Percentiles rank a stretch among this genome's conserved stretches.
Evolutionary conservation across 2,113 vertebrate species (phyloP).

Genomic region (Apodemus sylvaticus): DNA sequence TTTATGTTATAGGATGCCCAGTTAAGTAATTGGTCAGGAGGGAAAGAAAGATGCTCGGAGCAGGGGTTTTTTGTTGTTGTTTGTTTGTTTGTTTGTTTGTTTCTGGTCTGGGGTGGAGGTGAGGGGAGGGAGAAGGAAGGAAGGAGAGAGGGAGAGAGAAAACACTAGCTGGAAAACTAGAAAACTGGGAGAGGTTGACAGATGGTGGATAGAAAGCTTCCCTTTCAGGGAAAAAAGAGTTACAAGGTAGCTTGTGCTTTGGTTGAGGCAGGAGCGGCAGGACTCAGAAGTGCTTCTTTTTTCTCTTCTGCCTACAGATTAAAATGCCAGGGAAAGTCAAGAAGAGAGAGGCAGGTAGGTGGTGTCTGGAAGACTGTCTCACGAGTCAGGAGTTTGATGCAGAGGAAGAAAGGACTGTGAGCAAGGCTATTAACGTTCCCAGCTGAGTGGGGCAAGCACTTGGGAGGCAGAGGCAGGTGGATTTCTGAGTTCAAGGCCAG

Average conservation of each 20-base stretch:
- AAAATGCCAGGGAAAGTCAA: neutral
- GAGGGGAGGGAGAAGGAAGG: neutral
- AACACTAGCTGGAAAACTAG: no score
- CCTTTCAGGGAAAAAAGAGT: neutral
- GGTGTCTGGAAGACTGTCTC: neutral
- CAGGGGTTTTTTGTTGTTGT: constrained; percentile 27
- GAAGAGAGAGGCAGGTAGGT: neutral
- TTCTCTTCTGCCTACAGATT: neutral
- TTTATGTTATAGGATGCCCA: constrained; percentile 50
- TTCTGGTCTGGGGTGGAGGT: neutral
- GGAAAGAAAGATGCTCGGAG: constrained; percentile 32
- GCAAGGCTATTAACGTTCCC: no score
- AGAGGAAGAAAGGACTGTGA: no score
- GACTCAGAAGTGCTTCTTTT: neutral
- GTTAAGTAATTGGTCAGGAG: constrained; percentile 59
- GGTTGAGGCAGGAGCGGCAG: neutral
- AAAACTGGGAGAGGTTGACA: neutral
- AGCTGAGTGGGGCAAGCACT: no score
- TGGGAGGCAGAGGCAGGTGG: no score
- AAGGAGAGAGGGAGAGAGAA: neutral
- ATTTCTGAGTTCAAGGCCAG: neutral
- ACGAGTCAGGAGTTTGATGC: neutral
- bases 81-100: constrained; percentile 22
- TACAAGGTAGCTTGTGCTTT: neutral
- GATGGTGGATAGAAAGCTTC: neutral